A percentile compares a stretch with the other conserved stretches of the same genome.
Evolutionary conservation across 1,140 invertebrate species (phyloP).

Genomic region (Oedothorax gibbosus): DNA sequence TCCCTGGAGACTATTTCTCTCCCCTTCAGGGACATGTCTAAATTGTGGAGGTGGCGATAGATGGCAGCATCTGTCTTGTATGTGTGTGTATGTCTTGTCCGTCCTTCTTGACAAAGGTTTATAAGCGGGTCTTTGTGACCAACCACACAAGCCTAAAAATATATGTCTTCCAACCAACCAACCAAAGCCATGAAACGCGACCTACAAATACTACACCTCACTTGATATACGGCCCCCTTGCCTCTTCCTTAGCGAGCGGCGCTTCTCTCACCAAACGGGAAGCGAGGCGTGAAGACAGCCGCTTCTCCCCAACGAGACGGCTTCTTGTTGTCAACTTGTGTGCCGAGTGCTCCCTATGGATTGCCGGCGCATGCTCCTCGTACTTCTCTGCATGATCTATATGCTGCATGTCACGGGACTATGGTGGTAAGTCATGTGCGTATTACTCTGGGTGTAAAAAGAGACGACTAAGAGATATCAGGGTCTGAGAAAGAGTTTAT

Average conservation of each 20-base stretch:
- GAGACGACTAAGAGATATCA: too few relatives aligned
- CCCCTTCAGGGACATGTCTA: too few relatives aligned
- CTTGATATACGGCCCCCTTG: conserved; percentile 9
- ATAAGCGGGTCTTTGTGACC: too few relatives aligned
- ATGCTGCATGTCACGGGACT: conserved; percentile 59
- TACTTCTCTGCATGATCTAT: conserved; percentile 57
- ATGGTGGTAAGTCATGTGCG: conserved; percentile 58
- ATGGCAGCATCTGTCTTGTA: too few relatives aligned
- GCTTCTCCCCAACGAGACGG: background rate
- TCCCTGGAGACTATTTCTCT: too few relatives aligned
- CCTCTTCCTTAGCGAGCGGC: background rate
- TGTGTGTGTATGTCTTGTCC: too few relatives aligned
- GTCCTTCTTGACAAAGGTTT: too few relatives aligned
- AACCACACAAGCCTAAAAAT: too few relatives aligned
- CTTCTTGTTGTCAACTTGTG: conserved; percentile 16
- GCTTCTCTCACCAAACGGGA: conserved; percentile 14
- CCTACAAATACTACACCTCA: background rate
- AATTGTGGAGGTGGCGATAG: too few relatives aligned
- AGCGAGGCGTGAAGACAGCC: background rate
- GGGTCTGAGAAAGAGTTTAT: too few relatives aligned
- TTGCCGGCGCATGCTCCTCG: conserved; percentile 54
- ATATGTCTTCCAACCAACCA: too few relatives aligned
- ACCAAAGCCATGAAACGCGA: background rate
- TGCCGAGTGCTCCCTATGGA: conserved; percentile 55
- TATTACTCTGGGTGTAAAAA: conserved; percentile 6